Conservation (phyloP, 2,797 vertebrate species). For the Adrianichthys oophorus region DNA sequence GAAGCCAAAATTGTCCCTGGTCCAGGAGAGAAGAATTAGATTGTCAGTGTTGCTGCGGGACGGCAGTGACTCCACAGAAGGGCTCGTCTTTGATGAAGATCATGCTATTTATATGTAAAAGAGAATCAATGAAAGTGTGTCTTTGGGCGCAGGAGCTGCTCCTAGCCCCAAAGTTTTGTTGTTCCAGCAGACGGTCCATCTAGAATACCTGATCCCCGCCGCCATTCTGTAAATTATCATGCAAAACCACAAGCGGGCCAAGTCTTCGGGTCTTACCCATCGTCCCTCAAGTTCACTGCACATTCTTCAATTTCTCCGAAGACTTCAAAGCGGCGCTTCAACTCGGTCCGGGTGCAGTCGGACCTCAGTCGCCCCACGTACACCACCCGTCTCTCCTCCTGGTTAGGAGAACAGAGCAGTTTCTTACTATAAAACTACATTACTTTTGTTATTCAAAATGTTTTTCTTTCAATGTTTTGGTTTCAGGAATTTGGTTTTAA, state of each 20-base stretch:
- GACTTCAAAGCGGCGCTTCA: conserved; percentile 96
- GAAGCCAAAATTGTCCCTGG: conserved; percentile 98
- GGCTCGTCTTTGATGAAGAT: conserved; percentile 48
- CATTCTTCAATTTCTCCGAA: conserved; percentile 99
- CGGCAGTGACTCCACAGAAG: conserved; percentile 44
- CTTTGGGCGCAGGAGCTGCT: conserved; percentile 46
- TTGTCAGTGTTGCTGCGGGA: conserved; percentile 45
- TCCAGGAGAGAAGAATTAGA: conserved; percentile 60
- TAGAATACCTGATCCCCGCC: conserved; percentile 2
- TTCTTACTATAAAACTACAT: conserved; percentile 52
- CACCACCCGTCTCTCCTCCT: conserved; percentile 97
- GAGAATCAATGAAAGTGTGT: conserved; percentile 70
- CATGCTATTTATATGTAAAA: conserved; percentile 73
- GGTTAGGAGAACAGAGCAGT: conserved; percentile 62
- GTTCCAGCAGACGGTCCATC: conserved; percentile 4
- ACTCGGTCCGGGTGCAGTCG: conserved; percentile 90
- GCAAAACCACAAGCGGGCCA: conserved; percentile 19
- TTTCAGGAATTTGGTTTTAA: no score
- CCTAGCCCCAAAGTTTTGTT: conserved; percentile 11
- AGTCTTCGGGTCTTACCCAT: conserved; percentile 85
- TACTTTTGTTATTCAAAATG: no score
- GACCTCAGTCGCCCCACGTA: conserved; percentile 94
- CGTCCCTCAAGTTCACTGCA: conserved; percentile 92
- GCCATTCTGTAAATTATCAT: conserved; percentile 1
- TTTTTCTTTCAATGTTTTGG: no score